Conservation (phyloP, 2,888 invertebrate genomes). For the Actias luna region DNA sequence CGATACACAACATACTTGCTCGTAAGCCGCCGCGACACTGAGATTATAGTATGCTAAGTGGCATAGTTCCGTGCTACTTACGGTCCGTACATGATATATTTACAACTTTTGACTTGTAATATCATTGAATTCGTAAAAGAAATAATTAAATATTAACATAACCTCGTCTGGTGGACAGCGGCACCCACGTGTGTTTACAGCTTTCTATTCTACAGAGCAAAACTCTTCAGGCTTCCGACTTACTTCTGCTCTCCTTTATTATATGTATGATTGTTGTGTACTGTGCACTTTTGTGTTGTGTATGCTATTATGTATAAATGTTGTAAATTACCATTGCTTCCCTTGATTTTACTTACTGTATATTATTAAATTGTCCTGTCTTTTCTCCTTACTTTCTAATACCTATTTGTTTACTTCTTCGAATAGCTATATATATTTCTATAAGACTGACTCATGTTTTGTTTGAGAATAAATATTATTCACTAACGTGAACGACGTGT, state of each 20-base stretch:
- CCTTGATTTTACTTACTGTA: not conserved
- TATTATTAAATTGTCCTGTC: not conserved
- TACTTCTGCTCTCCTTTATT: slow-evolving; percentile 20
- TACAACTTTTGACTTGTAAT: too few species aligned
- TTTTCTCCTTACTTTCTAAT: not conserved
- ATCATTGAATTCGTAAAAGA: too few species aligned
- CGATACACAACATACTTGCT: too few species aligned
- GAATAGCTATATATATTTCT: not conserved
- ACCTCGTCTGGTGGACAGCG: too few species aligned
- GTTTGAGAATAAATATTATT: not conserved
- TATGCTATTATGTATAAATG: slow-evolving; percentile 14
- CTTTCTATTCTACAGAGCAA: not conserved
- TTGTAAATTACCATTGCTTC: not conserved
- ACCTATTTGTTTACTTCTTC: not conserved
- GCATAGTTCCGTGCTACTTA: too few species aligned
- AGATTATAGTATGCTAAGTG: too few species aligned
- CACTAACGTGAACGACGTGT: too few species aligned
- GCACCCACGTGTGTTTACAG: too few species aligned
- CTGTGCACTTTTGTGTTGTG: slow-evolving; percentile 22
- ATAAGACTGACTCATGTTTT: not conserved
- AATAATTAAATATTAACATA: too few species aligned
- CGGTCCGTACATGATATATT: too few species aligned
- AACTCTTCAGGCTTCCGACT: slow-evolving; percentile 8
- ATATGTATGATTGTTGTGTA: slow-evolving; percentile 22
- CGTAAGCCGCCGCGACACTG: too few species aligned